Base-by-base conservation (phyloP, 2,113 vertebrate genomes). In the Myrmecobius fasciatus region DNA sequence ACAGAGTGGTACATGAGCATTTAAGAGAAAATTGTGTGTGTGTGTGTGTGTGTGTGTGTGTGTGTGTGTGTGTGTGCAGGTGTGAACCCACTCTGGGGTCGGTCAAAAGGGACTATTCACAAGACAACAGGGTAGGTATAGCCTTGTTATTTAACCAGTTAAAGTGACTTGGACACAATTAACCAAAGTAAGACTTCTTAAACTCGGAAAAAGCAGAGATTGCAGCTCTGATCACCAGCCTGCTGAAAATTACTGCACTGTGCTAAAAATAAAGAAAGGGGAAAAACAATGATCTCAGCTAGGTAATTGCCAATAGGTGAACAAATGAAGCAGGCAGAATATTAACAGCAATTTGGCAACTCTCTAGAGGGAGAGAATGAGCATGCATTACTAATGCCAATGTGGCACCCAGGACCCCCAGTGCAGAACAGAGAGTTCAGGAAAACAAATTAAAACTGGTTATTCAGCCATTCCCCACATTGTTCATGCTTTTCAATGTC, bases 231-330 rank as follows among this genome's bases (percentile, higher is more conserved):
- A 96, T 96, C 96, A 96, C 95, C 94, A 96, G 95, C 91, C 92
- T 91, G 93, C 92, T 96, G 91, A 95, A 93, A 97, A 95, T 22
- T 0, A 96, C 96, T 83, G 94, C 88, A 91, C 93, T 92, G 91
- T 94, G 92, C 97, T 98, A 96, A 97, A 98, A 98, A 97, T 96
- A 97, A 48, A 94, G 92, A 96, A 92, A 83, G n/a, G 8, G 94
- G 92, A 96, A 97, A 98, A 98, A 1, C 96, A 95, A 97, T 98
- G 98, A 98, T 96, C 97, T 98, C 98, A 98, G 97, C 97, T 95
- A 97, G 94, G 90, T 96, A 95, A 97, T 53, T 97, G 98, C 96
- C 96, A 98, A 94, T 94, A 97, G 98, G 97, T 98, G 98, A 97
- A 94, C 96, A 97, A 97, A 97, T 31, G 83, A 96, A 98, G 96